A percentile compares a stretch with the other conserved stretches of the same genome.
Evolutionary conservation across 2,797 vertebrate genomes (phyloP).

Genomic region (Pipistrellus kuhlii): DNA sequence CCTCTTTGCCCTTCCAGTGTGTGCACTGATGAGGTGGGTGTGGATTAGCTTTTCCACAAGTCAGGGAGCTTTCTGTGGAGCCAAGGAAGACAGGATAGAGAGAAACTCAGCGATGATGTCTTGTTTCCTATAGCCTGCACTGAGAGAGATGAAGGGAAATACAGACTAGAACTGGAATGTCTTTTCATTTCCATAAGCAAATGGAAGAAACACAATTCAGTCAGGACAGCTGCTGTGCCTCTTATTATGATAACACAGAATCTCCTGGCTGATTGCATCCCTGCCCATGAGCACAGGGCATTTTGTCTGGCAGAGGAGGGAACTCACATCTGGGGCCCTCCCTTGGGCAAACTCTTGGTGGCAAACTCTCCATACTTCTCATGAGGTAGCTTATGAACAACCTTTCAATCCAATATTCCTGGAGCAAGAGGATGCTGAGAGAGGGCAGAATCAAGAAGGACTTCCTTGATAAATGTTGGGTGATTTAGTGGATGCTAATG

Average conservation of each 20-base stretch:
- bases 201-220: background rate
- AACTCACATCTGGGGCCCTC: background rate
- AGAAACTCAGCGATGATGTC: background rate
- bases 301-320: background rate
- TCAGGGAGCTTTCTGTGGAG: background rate
- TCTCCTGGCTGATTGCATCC: background rate
- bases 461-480: background rate
- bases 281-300: background rate
- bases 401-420: background rate
- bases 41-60: background rate
- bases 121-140: background rate
- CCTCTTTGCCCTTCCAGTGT: accelerated
- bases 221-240: background rate
- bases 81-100: background rate
- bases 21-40: accelerated
- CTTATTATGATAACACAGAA: background rate
- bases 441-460: background rate
- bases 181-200: background rate
- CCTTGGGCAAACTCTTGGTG: background rate
- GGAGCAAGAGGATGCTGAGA: background rate
- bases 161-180: background rate
- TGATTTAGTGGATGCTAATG: background rate
- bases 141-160: background rate
- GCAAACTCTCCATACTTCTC: background rate
- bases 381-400: background rate